Evolutionary conservation across 2,797 vertebrate species (phyloP), one percentile per base, ranked within the genome.

Genomic region (Coendou prehensilis): DNA sequence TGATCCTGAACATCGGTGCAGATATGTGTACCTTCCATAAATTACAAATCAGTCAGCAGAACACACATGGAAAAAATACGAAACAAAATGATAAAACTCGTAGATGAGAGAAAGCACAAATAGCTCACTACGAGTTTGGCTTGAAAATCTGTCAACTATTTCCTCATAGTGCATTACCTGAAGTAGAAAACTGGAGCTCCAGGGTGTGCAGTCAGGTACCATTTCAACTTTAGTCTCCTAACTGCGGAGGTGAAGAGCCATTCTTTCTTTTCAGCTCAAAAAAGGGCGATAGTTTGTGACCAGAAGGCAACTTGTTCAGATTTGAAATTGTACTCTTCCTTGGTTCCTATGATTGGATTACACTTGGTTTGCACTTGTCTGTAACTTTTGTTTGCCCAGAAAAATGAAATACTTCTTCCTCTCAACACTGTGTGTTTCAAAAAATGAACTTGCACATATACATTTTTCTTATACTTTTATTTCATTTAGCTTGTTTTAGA

Each of bases 21-120:
- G 67, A 76, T 96, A 10, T 61, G 9, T 95, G 26, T 56, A 1
- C 6, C 22, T 81, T 95, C 0, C 0, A 63, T 69, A 88, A 97
- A 96, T 96, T 95, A 30, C 82, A 93, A 83, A 37, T 23, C 71
- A 95, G 9, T 92, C 64, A 97, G 47, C 28, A 93, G 75, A 96
- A 90, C 13, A 89, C 33, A 82, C 22, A 23, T 45, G 86, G 30
- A 20, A 33, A 85, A 95, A 59, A 20, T 11, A 3, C 10, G 54
- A 83, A 80, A 61, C 45, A 93, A 94, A 95, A 33, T 63, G 52
- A 96, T 59, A 26, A 0, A 75, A 47, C 64, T 30, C 76, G 92
- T 71, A 45, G 95, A 95, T 1, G 5, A 92, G 80, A 54, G 57
- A 96, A 97, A 97, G 87, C 22, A 95, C 5, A 86, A 89, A 93